phyloP scores from a whole-genome alignment of 2,797 vertebrate species.

The Serranus cabrilla region DNA sequence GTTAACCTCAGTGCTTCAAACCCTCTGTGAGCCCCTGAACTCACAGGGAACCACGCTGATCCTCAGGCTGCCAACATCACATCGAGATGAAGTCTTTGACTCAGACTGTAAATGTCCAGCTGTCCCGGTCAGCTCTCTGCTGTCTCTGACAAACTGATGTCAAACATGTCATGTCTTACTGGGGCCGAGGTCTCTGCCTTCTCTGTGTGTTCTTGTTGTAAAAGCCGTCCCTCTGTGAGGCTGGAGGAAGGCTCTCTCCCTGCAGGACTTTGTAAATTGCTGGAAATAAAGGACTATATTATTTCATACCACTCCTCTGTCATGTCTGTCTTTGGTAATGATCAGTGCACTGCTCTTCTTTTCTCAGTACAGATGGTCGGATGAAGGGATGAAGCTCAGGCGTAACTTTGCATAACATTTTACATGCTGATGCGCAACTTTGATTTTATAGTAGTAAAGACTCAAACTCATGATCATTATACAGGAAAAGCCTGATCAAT shows the following conservation, averaged over 20 bases:
- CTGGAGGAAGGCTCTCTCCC: slow-evolving; percentile 70
- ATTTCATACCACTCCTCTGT: slow-evolving; percentile 80
- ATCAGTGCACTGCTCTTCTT: neutral
- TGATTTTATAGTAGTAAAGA: too few species aligned
- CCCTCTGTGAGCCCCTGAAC: slow-evolving; percentile 34
- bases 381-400: neutral
- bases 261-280: slow-evolving; percentile 84
- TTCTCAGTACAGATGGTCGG: neutral
- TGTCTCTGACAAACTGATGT: slow-evolving; percentile 41
- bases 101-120: slow-evolving; percentile 24
- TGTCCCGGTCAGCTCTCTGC: slow-evolving; percentile 22
- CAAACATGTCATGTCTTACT: slow-evolving; percentile 30
- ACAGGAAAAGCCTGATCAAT: too few species aligned
- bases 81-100: slow-evolving; percentile 21
- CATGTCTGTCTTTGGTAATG: slow-evolving; percentile 17
- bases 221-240: slow-evolving; percentile 63
- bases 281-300: slow-evolving; percentile 88
- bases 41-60: slow-evolving; percentile 41
- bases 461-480: too few species aligned
- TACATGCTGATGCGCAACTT: too few species aligned
- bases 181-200: slow-evolving; percentile 54
- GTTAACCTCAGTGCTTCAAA: slow-evolving; percentile 67
- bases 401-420: too few species aligned
- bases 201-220: slow-evolving; percentile 53
- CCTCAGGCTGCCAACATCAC: slow-evolving; percentile 37